Percentiles rank a stretch among this genome's conserved stretches.
These are phyloP conservation scores for Tragulus kanchil DNA, from an alignment of 2,113 vertebrate genomes.

Conservation along the genomic window DNA sequence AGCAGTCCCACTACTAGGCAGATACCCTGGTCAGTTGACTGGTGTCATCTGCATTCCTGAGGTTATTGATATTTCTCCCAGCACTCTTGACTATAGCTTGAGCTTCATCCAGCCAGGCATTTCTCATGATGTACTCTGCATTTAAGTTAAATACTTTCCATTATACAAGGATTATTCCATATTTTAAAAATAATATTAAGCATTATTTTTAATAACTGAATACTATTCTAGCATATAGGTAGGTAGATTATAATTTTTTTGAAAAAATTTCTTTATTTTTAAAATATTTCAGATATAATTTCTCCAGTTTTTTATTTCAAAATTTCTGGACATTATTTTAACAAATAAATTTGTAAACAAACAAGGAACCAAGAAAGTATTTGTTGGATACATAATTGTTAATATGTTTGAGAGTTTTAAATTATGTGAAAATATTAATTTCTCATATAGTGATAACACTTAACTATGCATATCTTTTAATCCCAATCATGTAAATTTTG, in stretches of 20 bases:
- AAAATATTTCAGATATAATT: background rate
- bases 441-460: background rate
- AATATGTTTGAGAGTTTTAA: background rate
- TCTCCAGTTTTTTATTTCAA: background rate
- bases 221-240: background rate
- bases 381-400: background rate
- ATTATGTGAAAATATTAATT: background rate
- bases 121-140: too few relatives aligned
- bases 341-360: background rate
- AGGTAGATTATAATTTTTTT: background rate
- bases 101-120: too few relatives aligned
- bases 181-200: background rate
- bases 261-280: background rate
- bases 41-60: too few relatives aligned
- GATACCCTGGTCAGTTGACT: too few relatives aligned
- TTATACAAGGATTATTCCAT: background rate
- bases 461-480: background rate
- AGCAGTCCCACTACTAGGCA: too few relatives aligned
- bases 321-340: background rate
- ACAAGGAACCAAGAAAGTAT: background rate
- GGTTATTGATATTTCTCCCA: too few relatives aligned
- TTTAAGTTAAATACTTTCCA: background rate
- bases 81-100: too few relatives aligned
- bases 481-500: background rate
- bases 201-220: slow-evolving; percentile 6